A percentile compares a stretch with the other conserved stretches of the same genome.
phyloP scores from a whole-genome alignment of 1,140 invertebrate species.

The Aplysia californica region DNA sequence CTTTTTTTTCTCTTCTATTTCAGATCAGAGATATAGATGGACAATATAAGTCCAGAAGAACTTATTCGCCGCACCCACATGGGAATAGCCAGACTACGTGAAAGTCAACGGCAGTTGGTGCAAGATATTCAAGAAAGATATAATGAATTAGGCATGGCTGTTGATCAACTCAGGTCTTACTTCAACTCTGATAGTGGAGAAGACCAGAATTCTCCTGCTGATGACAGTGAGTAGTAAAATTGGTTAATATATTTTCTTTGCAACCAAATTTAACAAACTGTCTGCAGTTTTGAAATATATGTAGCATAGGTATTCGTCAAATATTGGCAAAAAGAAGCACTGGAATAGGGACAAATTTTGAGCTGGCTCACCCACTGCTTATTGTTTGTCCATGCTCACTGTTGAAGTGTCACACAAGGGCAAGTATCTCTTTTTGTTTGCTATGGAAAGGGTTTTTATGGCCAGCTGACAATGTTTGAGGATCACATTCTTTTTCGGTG shows the following conservation, averaged over 20 bases:
- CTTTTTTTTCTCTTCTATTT: not conserved
- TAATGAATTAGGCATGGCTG: slow-evolving; percentile 13
- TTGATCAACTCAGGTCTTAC: not conserved
- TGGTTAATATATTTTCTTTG: not conserved
- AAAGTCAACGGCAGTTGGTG: slow-evolving; percentile 14
- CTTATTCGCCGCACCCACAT: not conserved
- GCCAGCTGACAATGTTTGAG: too few relatives aligned
- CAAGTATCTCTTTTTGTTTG: too few relatives aligned
- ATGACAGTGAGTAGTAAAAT: not conserved
- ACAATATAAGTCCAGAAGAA: slow-evolving; percentile 2
- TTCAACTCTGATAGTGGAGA: not conserved
- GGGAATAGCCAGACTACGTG: not conserved
- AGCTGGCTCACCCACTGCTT: too few relatives aligned
- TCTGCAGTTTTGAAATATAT: too few relatives aligned
- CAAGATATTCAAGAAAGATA: slow-evolving; percentile 12
- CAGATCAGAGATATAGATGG: not conserved
- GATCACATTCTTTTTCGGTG: too few relatives aligned
- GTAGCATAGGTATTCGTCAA: too few relatives aligned
- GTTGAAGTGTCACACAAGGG: too few relatives aligned
- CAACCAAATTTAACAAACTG: not conserved
- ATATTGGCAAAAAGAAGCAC: too few relatives aligned
- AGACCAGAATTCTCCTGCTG: not conserved
- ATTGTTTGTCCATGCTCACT: too few relatives aligned
- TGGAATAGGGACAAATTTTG: too few relatives aligned
- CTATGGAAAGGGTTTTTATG: too few relatives aligned